Conservation (phyloP, 2,888 invertebrate species). For the Phalangium opilio region DNA sequence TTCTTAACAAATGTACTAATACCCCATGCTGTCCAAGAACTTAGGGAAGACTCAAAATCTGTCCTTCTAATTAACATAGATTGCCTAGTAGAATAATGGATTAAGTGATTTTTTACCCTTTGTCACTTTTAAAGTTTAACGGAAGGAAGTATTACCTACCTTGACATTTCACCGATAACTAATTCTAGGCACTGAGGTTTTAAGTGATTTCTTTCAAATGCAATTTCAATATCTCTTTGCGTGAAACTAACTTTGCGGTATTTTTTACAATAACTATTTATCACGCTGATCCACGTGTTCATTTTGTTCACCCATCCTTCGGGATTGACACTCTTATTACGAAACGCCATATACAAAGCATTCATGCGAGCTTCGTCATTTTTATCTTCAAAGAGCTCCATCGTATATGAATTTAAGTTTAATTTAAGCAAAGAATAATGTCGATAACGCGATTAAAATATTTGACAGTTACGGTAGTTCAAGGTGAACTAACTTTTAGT, state of each 20-base stretch:
- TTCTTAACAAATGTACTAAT: constrained; percentile 12
- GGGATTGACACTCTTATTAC: constrained; percentile 14
- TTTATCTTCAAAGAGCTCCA: constrained; percentile 1
- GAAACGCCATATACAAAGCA: constrained; percentile 10
- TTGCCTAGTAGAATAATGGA: too few species aligned
- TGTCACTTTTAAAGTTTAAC: too few species aligned
- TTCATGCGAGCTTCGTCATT: constrained; percentile 14
- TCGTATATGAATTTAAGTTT: too few species aligned
- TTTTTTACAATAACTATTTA: constrained; percentile 10
- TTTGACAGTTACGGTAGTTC: too few species aligned
- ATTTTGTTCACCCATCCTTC: constrained; percentile 20
- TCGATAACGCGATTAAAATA: too few species aligned
- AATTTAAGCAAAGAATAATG: too few species aligned
- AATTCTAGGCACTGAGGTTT: constrained; percentile 8
- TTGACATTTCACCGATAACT: constrained; percentile 9
- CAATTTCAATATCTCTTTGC: not conserved
- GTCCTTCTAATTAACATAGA: too few species aligned
- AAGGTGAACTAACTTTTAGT: too few species aligned
- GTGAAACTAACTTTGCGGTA: constrained; percentile 4
- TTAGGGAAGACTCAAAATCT: too few species aligned
- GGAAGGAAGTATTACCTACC: constrained; percentile 1
- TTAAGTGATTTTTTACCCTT: too few species aligned
- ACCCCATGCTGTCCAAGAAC: constrained; percentile 11
- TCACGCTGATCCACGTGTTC: constrained; percentile 17
- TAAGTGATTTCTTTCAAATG: constrained; percentile 11